A percentile compares a stretch with the other conserved stretches of the same genome.
Evolutionary conservation across 30 jellyfish, hydroid and myxozoan species (phyloP).

Genomic region (Pseudorhiza aurosa): DNA sequence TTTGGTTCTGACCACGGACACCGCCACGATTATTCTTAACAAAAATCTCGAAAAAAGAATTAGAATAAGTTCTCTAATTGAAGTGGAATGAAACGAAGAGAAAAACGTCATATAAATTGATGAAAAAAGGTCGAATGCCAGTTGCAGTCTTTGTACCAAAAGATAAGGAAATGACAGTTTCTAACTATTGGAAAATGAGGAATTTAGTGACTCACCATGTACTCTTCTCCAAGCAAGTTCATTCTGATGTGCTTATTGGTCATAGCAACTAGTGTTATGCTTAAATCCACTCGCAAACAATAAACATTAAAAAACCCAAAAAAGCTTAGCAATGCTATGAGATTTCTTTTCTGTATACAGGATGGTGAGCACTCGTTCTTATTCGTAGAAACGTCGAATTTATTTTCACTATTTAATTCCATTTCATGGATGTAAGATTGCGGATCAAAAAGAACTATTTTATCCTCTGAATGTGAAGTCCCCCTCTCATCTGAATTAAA

Average conservation of each 20-base stretch:
- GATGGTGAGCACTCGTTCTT: constrained; percentile 21
- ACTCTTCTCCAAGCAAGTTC: constrained; percentile 77
- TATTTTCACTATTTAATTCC: constrained; percentile 18
- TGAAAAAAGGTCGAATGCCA: no score
- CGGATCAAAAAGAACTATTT: constrained; percentile 49
- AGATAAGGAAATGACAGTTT: no score
- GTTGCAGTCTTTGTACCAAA: no score
- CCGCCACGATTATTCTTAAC: no score
- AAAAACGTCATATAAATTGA: no score
- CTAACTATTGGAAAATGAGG: no score
- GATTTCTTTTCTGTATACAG: constrained; percentile 87
- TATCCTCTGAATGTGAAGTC: constrained; percentile 56
- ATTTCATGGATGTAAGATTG: constrained; percentile 44
- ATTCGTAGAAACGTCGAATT: background rate
- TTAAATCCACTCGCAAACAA: constrained; percentile 92
- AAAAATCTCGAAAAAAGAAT: no score
- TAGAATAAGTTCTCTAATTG: no score
- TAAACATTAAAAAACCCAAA: constrained; percentile 93
- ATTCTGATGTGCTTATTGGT: constrained; percentile 86
- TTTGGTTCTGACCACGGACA: no score
- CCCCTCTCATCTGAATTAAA: background rate
- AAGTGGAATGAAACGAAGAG: no score
- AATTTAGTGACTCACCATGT: constrained; percentile 82
- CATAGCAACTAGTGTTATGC: constrained; percentile 98
- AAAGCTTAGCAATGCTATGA: constrained; percentile 82